Evolutionary conservation across 2,797 vertebrate species (phyloP), one percentile per base, ranked within the genome.

Genomic region (Lepidocolaptes lacrymiger): DNA sequence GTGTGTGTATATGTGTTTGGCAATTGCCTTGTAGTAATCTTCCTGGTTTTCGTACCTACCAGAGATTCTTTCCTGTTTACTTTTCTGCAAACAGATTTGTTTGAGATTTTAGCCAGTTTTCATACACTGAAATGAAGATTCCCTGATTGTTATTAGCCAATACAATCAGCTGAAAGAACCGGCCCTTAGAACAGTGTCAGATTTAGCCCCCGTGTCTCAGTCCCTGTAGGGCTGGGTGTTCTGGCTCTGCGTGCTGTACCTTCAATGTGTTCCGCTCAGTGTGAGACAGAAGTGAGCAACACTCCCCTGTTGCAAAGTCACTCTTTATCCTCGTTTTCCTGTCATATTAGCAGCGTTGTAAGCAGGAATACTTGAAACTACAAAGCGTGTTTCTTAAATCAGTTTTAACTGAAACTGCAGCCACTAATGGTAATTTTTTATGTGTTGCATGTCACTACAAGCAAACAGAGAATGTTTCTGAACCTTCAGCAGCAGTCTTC

Each of bases 361-460:
- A 85, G 61, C 82, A 93, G 78, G 59, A 95, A 83, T 59, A 58
- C n/a, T 85, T 91, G 63, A 66, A 92, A 85, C 27, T 89, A 59
- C 82, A 76, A 94, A 95, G 71, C 4, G 0, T 7, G 0, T 14
- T 19, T 48, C 76, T 87, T 30, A 77, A 87, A 89, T 85, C 67
- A 58, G 51, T 76, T 94, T 88, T 82, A 94, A 89, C 63, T 51
- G 71, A 73, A 93, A 73, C 62, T 79, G 39, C 64, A 80, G 67
- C 75, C n/a, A 14, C 64, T 93, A 63, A 85, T 71, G 76, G 59
- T 80, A 52, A 44, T 83, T 94, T 85, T 91, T 85, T 51, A 36
- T 68, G 61, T 77, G 36, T 48, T 85, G 19, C 26, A 3, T 80
- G 52, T 85, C 88, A 69, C 81, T 84, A n/a, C 81, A 79, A 72